Base-by-base conservation (phyloP, 2,888 invertebrate genomes). In the Dasysyrphus albostriatus region DNA sequence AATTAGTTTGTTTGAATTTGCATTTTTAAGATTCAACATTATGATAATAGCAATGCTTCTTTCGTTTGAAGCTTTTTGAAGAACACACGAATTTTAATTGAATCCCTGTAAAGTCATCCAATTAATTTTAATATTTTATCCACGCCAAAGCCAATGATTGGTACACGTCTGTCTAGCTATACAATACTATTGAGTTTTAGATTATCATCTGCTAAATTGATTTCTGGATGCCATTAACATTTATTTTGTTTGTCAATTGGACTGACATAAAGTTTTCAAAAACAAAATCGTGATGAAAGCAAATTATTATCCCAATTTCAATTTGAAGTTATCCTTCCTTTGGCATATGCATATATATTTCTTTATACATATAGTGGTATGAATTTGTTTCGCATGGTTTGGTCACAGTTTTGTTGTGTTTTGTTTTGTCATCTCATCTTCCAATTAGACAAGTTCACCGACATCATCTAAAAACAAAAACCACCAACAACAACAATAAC, bases 161-260 rank as follows among this genome's bases (percentile, higher is more conserved):
- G 44, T 56, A 10, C 6, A 5, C n/a, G 5, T 5, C 5, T 56
- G 5, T 34, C 4, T 12, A 42, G 14, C 58, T 47, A 24, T 24
- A 24, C 24, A n/a, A 6, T 7, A 2, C 24, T 47, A 42, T 12
- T 6, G 5, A 19, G 34, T 5, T 19, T 19, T 6, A 61, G 83
- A 83, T 79, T 76, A 59, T 72, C 65, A 82, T 87, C 87, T 61
- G 77, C n/a, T n/a, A n/a, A 74, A 87, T 83, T 83, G 83, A 75
- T 75, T 79, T 78, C 72, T 63, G 39, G 39, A 72, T 87, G 83
- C 75, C 72, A 87, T 83, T 83, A 87, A 87, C 78, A 82, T 83
- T 83, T 72, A 87, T 83, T 61, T 83, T 87, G 83, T 83, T 87
- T 87, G 82, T 79, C 87, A 83, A 87, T 83, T 83, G 79, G 65